Percentiles rank a stretch among this genome's conserved stretches.
Conservation (phyloP, 2,797 vertebrate species). For the Spondyliosoma cantharus region DNA sequence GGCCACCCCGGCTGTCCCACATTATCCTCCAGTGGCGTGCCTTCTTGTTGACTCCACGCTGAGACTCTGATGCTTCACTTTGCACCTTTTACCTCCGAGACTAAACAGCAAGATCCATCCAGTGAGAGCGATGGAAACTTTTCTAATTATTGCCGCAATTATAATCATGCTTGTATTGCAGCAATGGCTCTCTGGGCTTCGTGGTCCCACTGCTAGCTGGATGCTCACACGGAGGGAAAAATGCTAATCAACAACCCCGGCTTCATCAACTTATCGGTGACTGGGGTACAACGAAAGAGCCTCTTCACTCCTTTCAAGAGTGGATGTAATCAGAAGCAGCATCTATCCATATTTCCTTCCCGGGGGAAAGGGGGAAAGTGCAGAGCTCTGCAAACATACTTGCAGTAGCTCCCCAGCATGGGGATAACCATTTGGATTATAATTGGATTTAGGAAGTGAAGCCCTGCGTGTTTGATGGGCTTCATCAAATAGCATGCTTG, state of each 20-base stretch:
- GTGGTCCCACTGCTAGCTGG: slow-evolving; percentile 66
- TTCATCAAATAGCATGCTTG: slow-evolving; percentile 37
- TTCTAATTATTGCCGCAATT: slow-evolving; percentile 81
- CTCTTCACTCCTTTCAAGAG: slow-evolving; percentile 69
- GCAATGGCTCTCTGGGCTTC: slow-evolving; percentile 56
- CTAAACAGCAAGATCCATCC: slow-evolving; percentile 70
- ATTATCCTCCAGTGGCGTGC: slow-evolving; percentile 2
- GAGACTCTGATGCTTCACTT: slow-evolving; percentile 63
- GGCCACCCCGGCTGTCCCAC: slow-evolving; percentile 4
- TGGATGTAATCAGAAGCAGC: slow-evolving; percentile 71
- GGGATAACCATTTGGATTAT: slow-evolving; percentile 39
- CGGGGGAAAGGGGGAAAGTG: slow-evolving; percentile 15
- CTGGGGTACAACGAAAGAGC: slow-evolving; percentile 60
- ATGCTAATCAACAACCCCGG: slow-evolving; percentile 70
- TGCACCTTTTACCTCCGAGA: slow-evolving; percentile 74
- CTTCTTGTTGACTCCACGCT: slow-evolving; percentile 40
- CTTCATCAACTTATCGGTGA: slow-evolving; percentile 73
- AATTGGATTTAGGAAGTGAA: slow-evolving; percentile 45
- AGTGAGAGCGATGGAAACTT: slow-evolving; percentile 68
- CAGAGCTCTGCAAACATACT: slow-evolving; percentile 46
- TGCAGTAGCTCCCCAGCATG: slow-evolving; percentile 37
- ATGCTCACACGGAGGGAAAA: slow-evolving; percentile 63
- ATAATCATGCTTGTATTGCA: slow-evolving; percentile 75
- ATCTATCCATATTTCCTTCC: slow-evolving; percentile 53
- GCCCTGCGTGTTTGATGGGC: slow-evolving; percentile 31